Evolutionary conservation across 2,113 vertebrate genomes (phyloP).

Genomic region (Orcinus orca): DNA sequence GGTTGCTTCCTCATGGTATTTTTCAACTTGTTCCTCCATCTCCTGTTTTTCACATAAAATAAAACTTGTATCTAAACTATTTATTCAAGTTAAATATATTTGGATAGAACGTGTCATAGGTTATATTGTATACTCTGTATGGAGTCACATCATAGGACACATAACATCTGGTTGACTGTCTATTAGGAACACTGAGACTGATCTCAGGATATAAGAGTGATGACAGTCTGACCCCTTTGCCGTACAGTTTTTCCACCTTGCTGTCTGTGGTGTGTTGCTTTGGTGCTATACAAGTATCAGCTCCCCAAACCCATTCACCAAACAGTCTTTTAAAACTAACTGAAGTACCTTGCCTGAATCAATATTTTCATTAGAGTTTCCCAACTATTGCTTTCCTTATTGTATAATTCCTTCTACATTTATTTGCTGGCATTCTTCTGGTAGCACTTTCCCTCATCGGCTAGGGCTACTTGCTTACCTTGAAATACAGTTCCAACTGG

Average conservation of each 20-base stretch:
- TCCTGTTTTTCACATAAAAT: background rate
- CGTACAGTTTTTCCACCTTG: background rate
- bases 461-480: background rate
- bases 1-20: background rate
- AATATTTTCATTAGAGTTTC: conserved; percentile 6
- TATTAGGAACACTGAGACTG: background rate
- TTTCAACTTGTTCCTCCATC: background rate
- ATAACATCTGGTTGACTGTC: background rate
- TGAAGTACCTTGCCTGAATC: background rate
- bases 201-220: background rate
- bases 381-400: background rate
- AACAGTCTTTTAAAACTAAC: background rate
- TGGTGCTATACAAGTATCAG: background rate
- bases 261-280: background rate
- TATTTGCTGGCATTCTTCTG: background rate
- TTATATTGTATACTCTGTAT: background rate
- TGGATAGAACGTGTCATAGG: background rate
- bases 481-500: background rate
- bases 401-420: background rate
- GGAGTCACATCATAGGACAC: background rate
- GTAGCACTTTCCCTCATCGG: background rate
- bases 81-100: background rate
- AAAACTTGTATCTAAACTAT: background rate
- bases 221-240: background rate
- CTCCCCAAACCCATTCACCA: background rate